These are phyloP conservation scores for Ophonus ardosiacus DNA, from an alignment of 2,888 invertebrate species.

Conservation along the genomic window DNA sequence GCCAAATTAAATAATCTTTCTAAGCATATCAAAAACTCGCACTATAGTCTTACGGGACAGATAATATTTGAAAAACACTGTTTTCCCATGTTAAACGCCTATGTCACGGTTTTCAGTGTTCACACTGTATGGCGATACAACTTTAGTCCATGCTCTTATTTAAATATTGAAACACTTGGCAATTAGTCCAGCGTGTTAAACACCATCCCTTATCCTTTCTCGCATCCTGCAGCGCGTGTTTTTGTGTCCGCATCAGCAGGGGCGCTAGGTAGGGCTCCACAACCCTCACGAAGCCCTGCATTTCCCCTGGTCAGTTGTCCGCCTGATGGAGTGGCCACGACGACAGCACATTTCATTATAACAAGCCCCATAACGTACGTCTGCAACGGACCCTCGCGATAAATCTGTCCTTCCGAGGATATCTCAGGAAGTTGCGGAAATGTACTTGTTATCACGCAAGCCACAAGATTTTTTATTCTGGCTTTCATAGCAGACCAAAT, in stretches of 20 bases:
- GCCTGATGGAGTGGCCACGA: conserved; percentile 51
- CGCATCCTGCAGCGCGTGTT: background rate
- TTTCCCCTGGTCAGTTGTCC: conserved; percentile 28
- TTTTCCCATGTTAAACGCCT: too few species aligned
- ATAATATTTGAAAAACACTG: too few species aligned
- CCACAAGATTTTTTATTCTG: conserved; percentile 49
- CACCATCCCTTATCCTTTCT: background rate
- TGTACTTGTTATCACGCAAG: conserved; percentile 60
- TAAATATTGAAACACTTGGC: background rate
- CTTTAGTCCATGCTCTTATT: background rate
- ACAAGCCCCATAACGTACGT: conserved; percentile 60
- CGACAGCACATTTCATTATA: conserved; percentile 64
- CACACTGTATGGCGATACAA: background rate
- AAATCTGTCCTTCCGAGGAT: conserved; percentile 60
- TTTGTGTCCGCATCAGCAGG: background rate
- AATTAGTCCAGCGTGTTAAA: background rate
- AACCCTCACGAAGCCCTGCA: background rate
- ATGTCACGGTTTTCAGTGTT: too few species aligned
- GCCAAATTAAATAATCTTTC: too few species aligned
- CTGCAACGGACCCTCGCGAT: conserved; percentile 49
- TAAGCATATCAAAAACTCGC: too few species aligned
- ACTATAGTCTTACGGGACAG: too few species aligned
- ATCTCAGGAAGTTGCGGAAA: conserved; percentile 59
- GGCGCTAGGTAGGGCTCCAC: background rate
- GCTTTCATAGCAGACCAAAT: conserved; percentile 23